Percentiles rank a stretch among this genome's conserved stretches.
phyloP scores from a whole-genome alignment of 1,140 invertebrate species.

The Steinernema khuongi region DNA sequence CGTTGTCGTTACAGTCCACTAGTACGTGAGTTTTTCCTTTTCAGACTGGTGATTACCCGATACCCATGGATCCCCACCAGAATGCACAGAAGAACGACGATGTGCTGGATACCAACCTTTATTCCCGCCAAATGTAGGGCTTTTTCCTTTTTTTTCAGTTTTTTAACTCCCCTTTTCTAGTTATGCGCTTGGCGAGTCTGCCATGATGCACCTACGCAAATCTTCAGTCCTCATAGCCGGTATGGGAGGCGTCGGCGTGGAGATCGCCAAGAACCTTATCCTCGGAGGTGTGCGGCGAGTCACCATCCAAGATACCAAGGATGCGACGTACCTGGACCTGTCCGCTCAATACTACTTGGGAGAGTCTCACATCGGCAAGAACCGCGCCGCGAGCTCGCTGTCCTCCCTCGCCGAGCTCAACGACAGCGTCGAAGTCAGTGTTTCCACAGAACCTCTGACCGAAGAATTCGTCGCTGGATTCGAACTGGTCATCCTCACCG shows the following conservation, averaged over 20 bases:
- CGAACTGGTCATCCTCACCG: slow-evolving; percentile 80
- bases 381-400: slow-evolving; percentile 68
- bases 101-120: slow-evolving; percentile 47
- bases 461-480: slow-evolving; percentile 77
- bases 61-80: not conserved
- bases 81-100: not conserved
- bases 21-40: too few species aligned
- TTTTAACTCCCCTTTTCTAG: slow-evolving; percentile 36
- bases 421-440: slow-evolving; percentile 78
- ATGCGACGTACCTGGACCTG: slow-evolving; percentile 61
- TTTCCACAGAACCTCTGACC: slow-evolving; percentile 70
- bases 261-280: slow-evolving; percentile 97
- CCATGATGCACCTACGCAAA: slow-evolving; percentile 51
- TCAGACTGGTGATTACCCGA: too few species aligned
- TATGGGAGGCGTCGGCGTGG: slow-evolving; percentile 86
- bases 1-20: too few species aligned
- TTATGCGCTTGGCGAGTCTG: slow-evolving; percentile 56
- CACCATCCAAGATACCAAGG: slow-evolving; percentile 76
- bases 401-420: slow-evolving; percentile 76
- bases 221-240: slow-evolving; percentile 77
- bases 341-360: slow-evolving; percentile 79
- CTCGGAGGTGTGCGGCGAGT: slow-evolving; percentile 94
- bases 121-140: slow-evolving; percentile 53
- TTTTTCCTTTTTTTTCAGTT: not conserved
- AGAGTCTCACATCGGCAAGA: slow-evolving; percentile 76